These are phyloP conservation scores for Netelia virgata DNA, from an alignment of 2,888 invertebrate genomes.

Conservation along the genomic window DNA sequence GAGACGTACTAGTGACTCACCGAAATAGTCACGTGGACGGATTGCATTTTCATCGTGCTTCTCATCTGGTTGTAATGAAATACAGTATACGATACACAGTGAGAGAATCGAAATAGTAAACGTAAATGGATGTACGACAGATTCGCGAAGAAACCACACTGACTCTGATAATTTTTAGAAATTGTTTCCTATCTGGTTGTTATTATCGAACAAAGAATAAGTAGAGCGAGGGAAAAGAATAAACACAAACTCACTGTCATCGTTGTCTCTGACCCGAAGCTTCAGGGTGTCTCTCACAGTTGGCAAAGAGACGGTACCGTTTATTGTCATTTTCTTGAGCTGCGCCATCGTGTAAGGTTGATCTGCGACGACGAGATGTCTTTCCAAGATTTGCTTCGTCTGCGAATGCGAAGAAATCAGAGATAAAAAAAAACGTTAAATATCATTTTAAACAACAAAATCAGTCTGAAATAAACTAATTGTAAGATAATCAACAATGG, in stretches of 20 bases:
- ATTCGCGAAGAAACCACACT: slow-evolving; percentile 7
- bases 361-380: slow-evolving; percentile 94
- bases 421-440: background rate
- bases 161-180: background rate
- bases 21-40: slow-evolving; percentile 76
- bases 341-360: slow-evolving; percentile 93
- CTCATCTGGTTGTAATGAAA: slow-evolving; percentile 78
- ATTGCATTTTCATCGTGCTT: slow-evolving; percentile 82
- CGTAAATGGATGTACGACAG: background rate
- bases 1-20: slow-evolving; percentile 77
- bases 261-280: slow-evolving; percentile 91
- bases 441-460: too few species aligned
- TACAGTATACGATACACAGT: slow-evolving; percentile 56
- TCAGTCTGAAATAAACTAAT: too few species aligned
- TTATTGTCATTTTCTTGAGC: slow-evolving; percentile 88
- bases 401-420: slow-evolving; percentile 83
- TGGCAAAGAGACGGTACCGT: slow-evolving; percentile 90
- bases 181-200: background rate
- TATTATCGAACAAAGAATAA: slow-evolving; percentile 26
- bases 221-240: background rate
- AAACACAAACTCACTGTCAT: slow-evolving; percentile 88
- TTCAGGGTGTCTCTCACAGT: slow-evolving; percentile 91
- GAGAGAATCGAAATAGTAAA: slow-evolving; percentile 1
- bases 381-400: slow-evolving; percentile 93
- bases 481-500: too few species aligned